Percentiles rank a stretch among this genome's conserved stretches.
Evolutionary conservation across 2,888 invertebrate genomes (phyloP).

Genomic region (Acanthosoma haemorrhoidale): DNA sequence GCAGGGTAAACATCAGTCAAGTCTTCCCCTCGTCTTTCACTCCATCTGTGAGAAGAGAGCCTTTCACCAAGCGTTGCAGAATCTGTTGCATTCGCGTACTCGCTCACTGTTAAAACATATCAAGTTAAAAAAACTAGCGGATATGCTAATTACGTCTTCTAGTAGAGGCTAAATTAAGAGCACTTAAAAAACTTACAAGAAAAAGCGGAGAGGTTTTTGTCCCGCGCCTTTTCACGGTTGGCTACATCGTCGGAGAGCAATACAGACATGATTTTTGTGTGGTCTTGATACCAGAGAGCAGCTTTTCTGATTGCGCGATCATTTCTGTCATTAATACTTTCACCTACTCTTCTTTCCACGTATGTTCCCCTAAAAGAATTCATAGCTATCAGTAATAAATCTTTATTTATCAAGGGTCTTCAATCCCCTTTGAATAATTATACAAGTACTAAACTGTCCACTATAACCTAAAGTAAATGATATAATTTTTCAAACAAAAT

Average conservation of each 20-base stretch:
- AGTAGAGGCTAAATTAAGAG: too few species aligned
- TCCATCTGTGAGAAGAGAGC: constrained; percentile 51
- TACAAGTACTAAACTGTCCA: too few species aligned
- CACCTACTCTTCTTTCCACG: constrained; percentile 71
- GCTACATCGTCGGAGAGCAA: constrained; percentile 79
- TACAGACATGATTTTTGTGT: constrained; percentile 64
- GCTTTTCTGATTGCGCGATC: constrained; percentile 82
- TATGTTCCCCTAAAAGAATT: constrained; percentile 75
- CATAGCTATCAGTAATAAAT: neutral
- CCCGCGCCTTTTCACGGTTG: constrained; percentile 65
- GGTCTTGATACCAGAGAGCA: constrained; percentile 74
- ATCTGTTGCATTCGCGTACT: constrained; percentile 69
- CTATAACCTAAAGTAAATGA: too few species aligned
- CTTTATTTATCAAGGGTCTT: neutral
- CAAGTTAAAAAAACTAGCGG: neutral
- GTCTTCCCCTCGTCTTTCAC: constrained; percentile 46
- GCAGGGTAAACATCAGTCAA: constrained; percentile 68
- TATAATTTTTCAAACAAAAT: too few species aligned
- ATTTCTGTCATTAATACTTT: constrained; percentile 84
- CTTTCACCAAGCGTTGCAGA: constrained; percentile 72
- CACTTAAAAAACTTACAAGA: constrained; percentile 67
- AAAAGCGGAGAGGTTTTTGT: constrained; percentile 63
- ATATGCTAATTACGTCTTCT: too few species aligned
- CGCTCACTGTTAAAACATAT: constrained; percentile 51
- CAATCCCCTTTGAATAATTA: too few species aligned